Base-by-base conservation (phyloP, 1,140 invertebrate genomes). In the Berghia stephanieae region DNA sequence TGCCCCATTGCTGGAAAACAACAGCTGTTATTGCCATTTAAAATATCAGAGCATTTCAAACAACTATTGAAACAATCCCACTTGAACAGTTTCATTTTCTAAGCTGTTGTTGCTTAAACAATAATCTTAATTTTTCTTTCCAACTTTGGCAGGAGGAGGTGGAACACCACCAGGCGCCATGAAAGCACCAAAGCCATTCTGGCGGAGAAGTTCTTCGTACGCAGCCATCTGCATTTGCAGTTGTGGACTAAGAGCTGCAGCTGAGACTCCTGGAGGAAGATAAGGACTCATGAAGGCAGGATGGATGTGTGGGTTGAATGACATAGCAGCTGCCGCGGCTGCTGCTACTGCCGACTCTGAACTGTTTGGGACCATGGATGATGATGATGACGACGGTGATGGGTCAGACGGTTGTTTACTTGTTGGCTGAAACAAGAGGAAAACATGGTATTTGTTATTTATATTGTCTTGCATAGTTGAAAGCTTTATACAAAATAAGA, bases 271-370 rank as follows among this genome's bases (percentile, higher is more conserved):
- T 5, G 73, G 57, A 16, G 43, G 68, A 24, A 55, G 18, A 36
- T 36, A 77, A 18, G 46, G 71, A 66, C 67, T 79, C 66, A 79
- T 43, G 49, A 80, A 80, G 36, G 79, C 79, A 38, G 79, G 75
- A 67, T 80, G 79, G 46, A 75, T 66, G 18, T 67, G 36, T 27
- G 75, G 52, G n/a, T 57, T 55, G 27, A 76, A 43, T 2, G 57
- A 42, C 42, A 75, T 18, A 5, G 46, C 36, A 3, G 67, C 24
- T 4, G 55, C 46, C 8, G 42, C 42, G 40, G 63, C 73, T 27
- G 67, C 42, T 71, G 78, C 72, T 43, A 42, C n/a, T 43, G 75
- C 38, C 3, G 70, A 34, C 52, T 76, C 75, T 42, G 44, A 27
- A 31, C 43, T 49, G 10, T 34, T 49, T 44, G 24, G 49, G 0